These are phyloP conservation scores for Tychaedon coryphoeus DNA, from an alignment of 2,113 vertebrate species.

Conservation along the genomic window DNA sequence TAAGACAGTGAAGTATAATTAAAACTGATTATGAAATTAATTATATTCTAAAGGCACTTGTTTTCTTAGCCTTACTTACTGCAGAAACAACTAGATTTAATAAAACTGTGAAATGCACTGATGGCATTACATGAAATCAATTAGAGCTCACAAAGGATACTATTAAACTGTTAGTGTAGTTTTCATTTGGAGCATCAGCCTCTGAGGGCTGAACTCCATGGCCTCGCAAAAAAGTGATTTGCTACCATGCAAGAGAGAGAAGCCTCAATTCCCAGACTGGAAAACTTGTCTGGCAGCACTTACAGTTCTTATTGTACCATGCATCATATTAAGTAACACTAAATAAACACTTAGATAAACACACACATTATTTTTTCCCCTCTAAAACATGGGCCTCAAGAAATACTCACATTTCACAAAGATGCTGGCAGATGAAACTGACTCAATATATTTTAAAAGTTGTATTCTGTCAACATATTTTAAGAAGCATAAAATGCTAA, in stretches of 20 bases:
- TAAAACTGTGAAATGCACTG: constrained; percentile 61
- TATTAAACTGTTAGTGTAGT: constrained; percentile 30
- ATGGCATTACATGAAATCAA: constrained; percentile 62
- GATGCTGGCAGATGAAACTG: background rate
- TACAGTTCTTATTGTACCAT: background rate
- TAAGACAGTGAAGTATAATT: constrained; percentile 62
- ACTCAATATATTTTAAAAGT: background rate
- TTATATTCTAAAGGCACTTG: constrained; percentile 63
- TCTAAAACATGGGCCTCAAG: background rate
- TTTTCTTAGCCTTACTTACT: constrained; percentile 58
- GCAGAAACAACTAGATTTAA: constrained; percentile 54
- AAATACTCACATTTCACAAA: background rate
- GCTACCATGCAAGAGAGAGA: background rate
- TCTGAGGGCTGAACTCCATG: background rate
- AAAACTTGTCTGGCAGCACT: background rate
- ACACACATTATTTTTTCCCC: background rate
- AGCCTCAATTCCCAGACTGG: background rate
- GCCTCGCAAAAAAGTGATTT: background rate
- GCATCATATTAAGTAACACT: background rate
- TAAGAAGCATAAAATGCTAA: background rate
- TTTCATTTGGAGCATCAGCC: constrained; percentile 32
- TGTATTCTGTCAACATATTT: background rate
- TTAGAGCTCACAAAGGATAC: constrained; percentile 59
- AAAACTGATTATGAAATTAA: constrained; percentile 71
- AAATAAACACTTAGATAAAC: background rate